Base-by-base conservation (phyloP, 2,797 vertebrate species). In the Leptoclinus maculatus region DNA sequence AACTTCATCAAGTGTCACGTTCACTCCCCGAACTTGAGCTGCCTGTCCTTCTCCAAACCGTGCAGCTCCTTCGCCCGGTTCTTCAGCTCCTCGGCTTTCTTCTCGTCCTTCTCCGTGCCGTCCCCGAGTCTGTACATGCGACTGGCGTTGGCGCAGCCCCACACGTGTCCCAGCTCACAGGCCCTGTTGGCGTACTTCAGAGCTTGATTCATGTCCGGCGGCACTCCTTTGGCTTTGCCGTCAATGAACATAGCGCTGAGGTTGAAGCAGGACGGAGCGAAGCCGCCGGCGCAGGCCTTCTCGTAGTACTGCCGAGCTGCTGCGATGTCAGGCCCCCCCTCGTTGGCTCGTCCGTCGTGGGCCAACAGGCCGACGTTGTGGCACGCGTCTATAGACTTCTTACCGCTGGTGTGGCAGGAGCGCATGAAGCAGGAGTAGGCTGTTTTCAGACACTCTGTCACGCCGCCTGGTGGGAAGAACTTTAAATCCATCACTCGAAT, bases 51-150 rank as follows among this genome's bases (percentile, higher is more conserved):
- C 83, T 96, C 92, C 32, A 95, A 82, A 65, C 94, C 95, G 27
- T 98, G 95, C 59, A 99, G 85, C 65, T 95, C 87, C 84, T 32
- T 95, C 0, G 98, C 98, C 78, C 95, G 94, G 62, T 97, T 97
- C 94, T 97, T 99, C 80, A 99, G 89, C 53, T 96, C 91, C 87
- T 98, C 97, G 0, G 98, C 98, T 80, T 96, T 98, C n/a, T 94
- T 92, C 29, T 97, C 96, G 0, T 97, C 93, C 88, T 95, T 97
- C 65, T 94, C 85, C 0, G 96, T 84, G 0, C 98, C 98, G 16
- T 99, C 97, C 19, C 98, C 98, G 11, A 99, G 93, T 88, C 87
- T 98, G 91, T 96, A 98, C 97, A 99, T 99, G 74, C 97, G 97
- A 68, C 98, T 99, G 69, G 97, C 97, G 1, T 99, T 99, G 79